Evolutionary conservation across 2,888 invertebrate genomes (phyloP), one percentile per base, ranked within the genome.

Genomic region (Lagria hirta): DNA sequence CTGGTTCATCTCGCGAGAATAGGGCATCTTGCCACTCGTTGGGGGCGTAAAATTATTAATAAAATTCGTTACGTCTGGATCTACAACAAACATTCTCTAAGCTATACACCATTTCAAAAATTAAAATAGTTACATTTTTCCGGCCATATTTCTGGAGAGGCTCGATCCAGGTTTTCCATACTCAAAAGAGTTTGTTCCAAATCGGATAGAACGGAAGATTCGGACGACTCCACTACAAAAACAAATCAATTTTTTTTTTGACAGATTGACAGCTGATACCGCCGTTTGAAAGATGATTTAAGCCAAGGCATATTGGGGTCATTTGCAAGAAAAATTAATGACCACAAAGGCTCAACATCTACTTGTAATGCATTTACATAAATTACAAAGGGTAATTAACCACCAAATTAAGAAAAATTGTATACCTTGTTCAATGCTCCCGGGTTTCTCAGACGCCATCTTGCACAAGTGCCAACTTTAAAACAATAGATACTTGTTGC

Each of bases 101-200:
- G 3, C 21, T 30, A 8, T 10, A 2, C 21, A 28, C 28, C 18
- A 34, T 26, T 35, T 8, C 6, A 5, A 15, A 27, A 11, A 16
- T 18, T 10, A 6, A 7, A 10, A 11, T 40, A 75, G 84, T 83
- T 79, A 93, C 94, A 88, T 76, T 90, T 88, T 72, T 95, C 94
- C 13, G 95, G 95, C 96, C 96, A 97, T 62, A 96, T 73, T 68
- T 96, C 94, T 17, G 96, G 96, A 2, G 96, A 96, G n/a, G 90
- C 83, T 58, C 96, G 80, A 72, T 94, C 94, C 58, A 97, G 74
- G 68, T 89, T 92, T 74, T 97, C 96, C 65, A 87, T 78, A 65
- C 93, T 92, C 60, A 92, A 76, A 45, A 96, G 77, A 67, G 83
- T 86, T 65, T 86, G 85, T 68, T 88, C 89, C 43, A 72, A 55